These are phyloP conservation scores for Aratinga solstitialis DNA, from an alignment of 2,797 vertebrate species.

Conservation along the genomic window DNA sequence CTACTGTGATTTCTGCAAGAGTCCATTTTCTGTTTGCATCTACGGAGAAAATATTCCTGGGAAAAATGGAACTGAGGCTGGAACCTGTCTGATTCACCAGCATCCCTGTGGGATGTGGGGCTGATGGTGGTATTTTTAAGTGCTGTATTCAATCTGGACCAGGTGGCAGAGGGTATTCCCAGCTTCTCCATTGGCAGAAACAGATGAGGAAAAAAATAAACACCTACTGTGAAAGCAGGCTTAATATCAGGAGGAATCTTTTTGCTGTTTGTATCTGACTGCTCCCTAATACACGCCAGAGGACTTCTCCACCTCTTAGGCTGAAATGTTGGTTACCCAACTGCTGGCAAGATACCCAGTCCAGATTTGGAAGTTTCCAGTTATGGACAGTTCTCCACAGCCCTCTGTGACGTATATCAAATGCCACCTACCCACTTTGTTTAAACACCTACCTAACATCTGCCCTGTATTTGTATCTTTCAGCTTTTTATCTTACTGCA, in stretches of 20 bases:
- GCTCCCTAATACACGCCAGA: not conserved
- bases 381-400: not conserved
- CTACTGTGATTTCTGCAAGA: not conserved
- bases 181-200: not conserved
- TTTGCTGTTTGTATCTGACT: not conserved
- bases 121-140: not conserved
- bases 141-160: not conserved
- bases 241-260: not conserved
- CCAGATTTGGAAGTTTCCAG: not conserved
- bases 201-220: not conserved
- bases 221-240: not conserved
- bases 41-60: not conserved
- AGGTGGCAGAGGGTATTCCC: not conserved
- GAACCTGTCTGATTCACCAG: not conserved
- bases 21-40: not conserved
- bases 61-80: not conserved
- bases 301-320: not conserved
- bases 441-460: not conserved
- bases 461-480: not conserved
- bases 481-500: not conserved
- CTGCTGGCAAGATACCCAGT: not conserved
- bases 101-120: not conserved
- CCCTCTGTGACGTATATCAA: not conserved
- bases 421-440: not conserved
- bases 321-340: not conserved